Conservation (phyloP, 2,888 invertebrate genomes). For the Drosophila nigritarsus region DNA sequence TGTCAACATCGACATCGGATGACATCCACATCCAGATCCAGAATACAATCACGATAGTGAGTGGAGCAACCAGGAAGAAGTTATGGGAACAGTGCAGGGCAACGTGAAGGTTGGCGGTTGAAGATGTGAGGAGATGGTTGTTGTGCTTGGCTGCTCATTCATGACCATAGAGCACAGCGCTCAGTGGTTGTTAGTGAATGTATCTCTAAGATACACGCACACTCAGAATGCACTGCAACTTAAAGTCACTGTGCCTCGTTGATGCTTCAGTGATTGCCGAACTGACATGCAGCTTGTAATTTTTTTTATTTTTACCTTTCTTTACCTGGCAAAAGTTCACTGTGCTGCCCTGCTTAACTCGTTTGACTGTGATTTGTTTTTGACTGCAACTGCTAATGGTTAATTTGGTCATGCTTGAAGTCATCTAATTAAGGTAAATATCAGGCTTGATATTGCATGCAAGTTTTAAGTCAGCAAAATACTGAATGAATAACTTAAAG, state of each 20-base stretch:
- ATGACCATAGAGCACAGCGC: slow-evolving; percentile 73
- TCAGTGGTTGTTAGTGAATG: slow-evolving; percentile 41
- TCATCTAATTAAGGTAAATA: slow-evolving; percentile 45
- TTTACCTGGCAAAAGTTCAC: slow-evolving; percentile 42
- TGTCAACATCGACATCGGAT: slow-evolving; percentile 27
- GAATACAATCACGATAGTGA: neutral
- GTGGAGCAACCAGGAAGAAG: slow-evolving; percentile 17
- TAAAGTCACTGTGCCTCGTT: slow-evolving; percentile 55
- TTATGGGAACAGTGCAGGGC: slow-evolving; percentile 19
- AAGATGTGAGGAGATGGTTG: slow-evolving; percentile 21
- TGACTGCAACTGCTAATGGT: slow-evolving; percentile 32
- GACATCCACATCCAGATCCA: neutral
- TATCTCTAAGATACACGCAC: slow-evolving; percentile 56
- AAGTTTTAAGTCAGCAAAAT: neutral
- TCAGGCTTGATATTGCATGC: neutral
- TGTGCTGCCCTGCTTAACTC: slow-evolving; percentile 37
- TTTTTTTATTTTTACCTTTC: neutral
- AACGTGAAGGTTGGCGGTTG: neutral
- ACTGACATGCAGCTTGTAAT: slow-evolving; percentile 32
- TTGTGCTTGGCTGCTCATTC: slow-evolving; percentile 79
- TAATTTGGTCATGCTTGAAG: slow-evolving; percentile 64
- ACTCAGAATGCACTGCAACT: slow-evolving; percentile 53
- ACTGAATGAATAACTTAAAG: neutral
- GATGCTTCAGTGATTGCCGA: slow-evolving; percentile 68
- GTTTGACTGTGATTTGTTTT: slow-evolving; percentile 56